Evolutionary conservation across 2,888 invertebrate species (phyloP).

Genomic region (Galerucella nymphaeae): DNA sequence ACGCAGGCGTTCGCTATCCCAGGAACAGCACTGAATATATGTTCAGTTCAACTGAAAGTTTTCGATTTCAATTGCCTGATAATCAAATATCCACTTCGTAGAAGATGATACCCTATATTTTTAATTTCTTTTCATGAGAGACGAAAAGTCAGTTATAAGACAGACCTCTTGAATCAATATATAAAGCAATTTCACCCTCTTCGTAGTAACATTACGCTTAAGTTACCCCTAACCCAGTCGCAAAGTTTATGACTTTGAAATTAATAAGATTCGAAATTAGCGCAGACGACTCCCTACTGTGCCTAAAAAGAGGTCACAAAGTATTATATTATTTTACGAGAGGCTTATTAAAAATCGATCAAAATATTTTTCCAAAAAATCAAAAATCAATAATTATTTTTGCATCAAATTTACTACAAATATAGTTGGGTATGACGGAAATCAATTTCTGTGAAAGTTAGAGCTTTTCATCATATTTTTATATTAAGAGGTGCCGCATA

Average conservation of each 20-base stretch:
- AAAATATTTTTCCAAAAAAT: neutral
- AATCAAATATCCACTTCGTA: neutral
- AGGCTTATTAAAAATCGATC: conserved; percentile 1
- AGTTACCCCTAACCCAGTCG: conserved; percentile 31
- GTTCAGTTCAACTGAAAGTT: too few species aligned
- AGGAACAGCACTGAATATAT: too few species aligned
- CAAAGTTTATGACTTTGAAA: conserved; percentile 24
- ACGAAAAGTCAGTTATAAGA: conserved; percentile 8
- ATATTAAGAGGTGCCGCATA: too few species aligned
- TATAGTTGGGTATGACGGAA: too few species aligned
- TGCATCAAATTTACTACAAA: too few species aligned
- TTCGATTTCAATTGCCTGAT: neutral
- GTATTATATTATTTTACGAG: neutral
- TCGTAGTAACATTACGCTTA: conserved; percentile 13
- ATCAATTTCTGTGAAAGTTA: too few species aligned
- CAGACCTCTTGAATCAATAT: conserved; percentile 18
- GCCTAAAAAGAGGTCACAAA: conserved; percentile 14
- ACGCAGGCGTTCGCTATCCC: too few species aligned
- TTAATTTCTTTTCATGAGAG: neutral
- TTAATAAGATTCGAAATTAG: conserved; percentile 29
- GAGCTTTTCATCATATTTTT: too few species aligned
- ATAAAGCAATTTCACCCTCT: conserved; percentile 21
- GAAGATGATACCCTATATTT: too few species aligned
- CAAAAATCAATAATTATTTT: neutral
- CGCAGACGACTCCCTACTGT: conserved; percentile 2